These are phyloP conservation scores for Apis cerana DNA, from an alignment of 1,140 invertebrate species.

Conservation along the genomic window DNA sequence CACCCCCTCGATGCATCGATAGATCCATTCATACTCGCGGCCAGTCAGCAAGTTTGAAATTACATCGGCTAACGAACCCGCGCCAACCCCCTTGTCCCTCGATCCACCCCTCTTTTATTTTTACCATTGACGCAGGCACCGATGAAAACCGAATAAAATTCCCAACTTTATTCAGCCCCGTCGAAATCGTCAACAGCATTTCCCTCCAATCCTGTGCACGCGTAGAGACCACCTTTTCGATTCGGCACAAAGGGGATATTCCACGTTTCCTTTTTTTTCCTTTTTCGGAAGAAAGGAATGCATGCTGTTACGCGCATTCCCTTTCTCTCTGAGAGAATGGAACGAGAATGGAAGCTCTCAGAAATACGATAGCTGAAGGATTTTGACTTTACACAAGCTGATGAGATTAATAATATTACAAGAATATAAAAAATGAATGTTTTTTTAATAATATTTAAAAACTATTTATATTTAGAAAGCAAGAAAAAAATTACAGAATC, in stretches of 20 bases:
- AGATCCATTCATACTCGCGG: slow-evolving; percentile 64
- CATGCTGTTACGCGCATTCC: neutral
- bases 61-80: slow-evolving; percentile 69
- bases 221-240: neutral
- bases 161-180: slow-evolving; percentile 3
- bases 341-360: neutral
- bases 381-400: no score
- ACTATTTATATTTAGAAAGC: no score
- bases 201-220: neutral
- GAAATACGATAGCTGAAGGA: no score
- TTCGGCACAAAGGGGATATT: neutral
- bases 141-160: slow-evolving; percentile 43
- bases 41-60: slow-evolving; percentile 72
- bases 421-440: no score
- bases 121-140: neutral
- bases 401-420: no score
- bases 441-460: no score
- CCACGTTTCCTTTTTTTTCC: slow-evolving; percentile 5
- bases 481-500: no score
- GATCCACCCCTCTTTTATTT: neutral
- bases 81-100: slow-evolving; percentile 33
- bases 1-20: neutral
- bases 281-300: neutral
- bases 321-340: neutral
- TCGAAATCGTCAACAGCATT: slow-evolving; percentile 22